A percentile compares a stretch with the other conserved stretches of the same genome.
phyloP scores from a whole-genome alignment of 2,888 invertebrate genomes.

The Ypsolopha sequella region DNA sequence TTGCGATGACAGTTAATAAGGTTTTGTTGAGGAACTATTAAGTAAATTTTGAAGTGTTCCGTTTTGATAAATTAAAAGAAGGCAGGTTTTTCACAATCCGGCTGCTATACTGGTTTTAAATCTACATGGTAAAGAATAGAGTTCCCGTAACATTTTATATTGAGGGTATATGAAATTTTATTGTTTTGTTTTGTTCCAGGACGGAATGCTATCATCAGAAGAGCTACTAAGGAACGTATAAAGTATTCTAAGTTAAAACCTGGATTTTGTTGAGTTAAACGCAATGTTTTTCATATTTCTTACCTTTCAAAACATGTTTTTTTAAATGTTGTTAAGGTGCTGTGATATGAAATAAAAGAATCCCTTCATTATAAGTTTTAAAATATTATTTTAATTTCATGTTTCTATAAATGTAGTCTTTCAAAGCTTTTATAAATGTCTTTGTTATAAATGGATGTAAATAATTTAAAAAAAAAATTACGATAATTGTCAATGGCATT shows the following conservation, averaged over 20 bases:
- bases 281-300: no score
- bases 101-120: no score
- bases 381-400: background rate
- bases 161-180: conserved; percentile 1
- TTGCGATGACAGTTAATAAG: no score
- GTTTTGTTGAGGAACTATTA: no score
- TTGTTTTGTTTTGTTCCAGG: conserved; percentile 45
- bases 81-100: no score
- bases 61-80: no score
- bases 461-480: conserved; percentile 29
- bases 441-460: conserved; percentile 32
- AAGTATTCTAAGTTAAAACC: background rate
- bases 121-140: no score
- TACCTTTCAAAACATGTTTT: conserved; percentile 9
- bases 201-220: conserved; percentile 67
- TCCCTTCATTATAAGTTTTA: conserved; percentile 2
- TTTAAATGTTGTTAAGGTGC: conserved; percentile 38
- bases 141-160: no score
- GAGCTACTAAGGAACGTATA: conserved; percentile 63
- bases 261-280: background rate
- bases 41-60: no score
- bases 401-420: background rate
- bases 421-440: conserved; percentile 14
- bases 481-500: conserved; percentile 30
- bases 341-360: conserved; percentile 48